Percentiles rank a stretch among this genome's conserved stretches.
Conservation (phyloP, 2,888 invertebrate genomes). For the Eupithecia insigniata region DNA sequence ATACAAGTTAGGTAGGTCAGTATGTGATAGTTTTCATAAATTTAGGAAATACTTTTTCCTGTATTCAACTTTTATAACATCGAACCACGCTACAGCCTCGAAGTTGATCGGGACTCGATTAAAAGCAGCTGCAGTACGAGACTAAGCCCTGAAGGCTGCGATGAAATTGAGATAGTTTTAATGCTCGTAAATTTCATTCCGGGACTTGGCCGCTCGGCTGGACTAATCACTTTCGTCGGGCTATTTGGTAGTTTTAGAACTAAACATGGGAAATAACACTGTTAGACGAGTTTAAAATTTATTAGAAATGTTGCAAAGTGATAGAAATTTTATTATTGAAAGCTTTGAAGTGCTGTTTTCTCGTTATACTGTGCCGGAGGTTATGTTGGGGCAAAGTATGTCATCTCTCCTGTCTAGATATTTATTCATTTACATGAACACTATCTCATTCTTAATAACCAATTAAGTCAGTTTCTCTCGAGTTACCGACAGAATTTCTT, state of each 20-base stretch:
- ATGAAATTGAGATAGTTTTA: slow-evolving; percentile 82
- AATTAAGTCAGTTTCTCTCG: too few relatives aligned
- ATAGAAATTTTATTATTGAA: background rate
- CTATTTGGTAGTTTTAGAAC: slow-evolving; percentile 69
- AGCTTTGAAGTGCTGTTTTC: background rate
- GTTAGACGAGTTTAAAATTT: slow-evolving; percentile 24
- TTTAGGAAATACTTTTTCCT: slow-evolving; percentile 8
- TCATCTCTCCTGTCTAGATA: background rate
- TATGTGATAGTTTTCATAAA: background rate
- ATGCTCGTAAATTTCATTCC: slow-evolving; percentile 80
- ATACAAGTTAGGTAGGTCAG: background rate
- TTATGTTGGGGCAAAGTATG: background rate
- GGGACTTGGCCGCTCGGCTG: slow-evolving; percentile 69
- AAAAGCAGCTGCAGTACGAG: slow-evolving; percentile 69
- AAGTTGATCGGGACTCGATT: slow-evolving; percentile 81
- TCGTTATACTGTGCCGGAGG: background rate
- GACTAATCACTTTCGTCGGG: slow-evolving; percentile 72
- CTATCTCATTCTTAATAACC: background rate
- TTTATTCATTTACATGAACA: background rate
- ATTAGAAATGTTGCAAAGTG: background rate
- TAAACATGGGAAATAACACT: slow-evolving; percentile 50
- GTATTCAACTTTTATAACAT: slow-evolving; percentile 52
- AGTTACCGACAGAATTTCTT: background rate
- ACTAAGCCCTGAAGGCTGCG: slow-evolving; percentile 68
- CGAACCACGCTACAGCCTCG: slow-evolving; percentile 75